phyloP scores from a whole-genome alignment of 2,113 vertebrate genomes.

The Lophura nycthemera region DNA sequence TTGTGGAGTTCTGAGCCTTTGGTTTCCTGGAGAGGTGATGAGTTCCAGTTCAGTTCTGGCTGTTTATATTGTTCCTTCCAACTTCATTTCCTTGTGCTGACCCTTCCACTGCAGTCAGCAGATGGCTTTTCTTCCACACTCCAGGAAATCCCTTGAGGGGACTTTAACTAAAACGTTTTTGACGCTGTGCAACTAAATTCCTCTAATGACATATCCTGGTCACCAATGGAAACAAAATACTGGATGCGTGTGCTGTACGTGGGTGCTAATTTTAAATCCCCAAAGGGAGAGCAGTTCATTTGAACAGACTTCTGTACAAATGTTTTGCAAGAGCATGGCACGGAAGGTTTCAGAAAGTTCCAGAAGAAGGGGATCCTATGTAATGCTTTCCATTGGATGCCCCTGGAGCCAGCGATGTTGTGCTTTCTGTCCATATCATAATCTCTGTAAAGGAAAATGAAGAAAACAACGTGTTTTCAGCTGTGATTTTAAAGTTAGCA shows the following conservation, averaged over 20 bases:
- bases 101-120: slow-evolving; percentile 31
- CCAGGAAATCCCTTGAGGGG: slow-evolving; percentile 35
- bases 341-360: neutral
- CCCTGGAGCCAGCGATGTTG: neutral
- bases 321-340: neutral
- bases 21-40: neutral
- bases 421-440: neutral
- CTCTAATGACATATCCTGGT: neutral
- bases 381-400: neutral
- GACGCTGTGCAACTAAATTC: neutral
- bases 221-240: neutral
- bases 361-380: neutral
- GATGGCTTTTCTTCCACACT: slow-evolving; percentile 31
- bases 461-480: neutral
- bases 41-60: neutral
- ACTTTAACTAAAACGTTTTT: neutral
- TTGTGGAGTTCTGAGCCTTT: neutral
- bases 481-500: neutral
- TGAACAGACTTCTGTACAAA: neutral
- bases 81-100: slow-evolving; percentile 29
- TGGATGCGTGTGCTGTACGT: neutral
- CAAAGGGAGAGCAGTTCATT: neutral
- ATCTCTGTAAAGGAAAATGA: too few species aligned
- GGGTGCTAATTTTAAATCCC: neutral
- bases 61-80: slow-evolving; percentile 2